These are phyloP conservation scores for Nothocercus nigrocapillus DNA, from an alignment of 2,113 vertebrate species.

Conservation along the genomic window DNA sequence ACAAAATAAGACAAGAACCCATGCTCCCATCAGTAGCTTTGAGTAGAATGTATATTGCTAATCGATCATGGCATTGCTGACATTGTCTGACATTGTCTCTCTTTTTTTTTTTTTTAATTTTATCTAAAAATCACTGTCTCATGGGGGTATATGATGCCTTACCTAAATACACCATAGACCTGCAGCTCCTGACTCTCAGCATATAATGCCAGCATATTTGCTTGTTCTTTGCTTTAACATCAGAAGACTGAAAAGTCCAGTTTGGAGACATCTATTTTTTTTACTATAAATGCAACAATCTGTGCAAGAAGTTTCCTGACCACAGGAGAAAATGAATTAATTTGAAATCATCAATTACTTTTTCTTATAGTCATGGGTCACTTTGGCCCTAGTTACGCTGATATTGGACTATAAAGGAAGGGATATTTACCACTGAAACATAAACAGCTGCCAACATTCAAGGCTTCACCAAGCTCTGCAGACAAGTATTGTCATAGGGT, in stretches of 20 bases:
- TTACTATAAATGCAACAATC: background rate
- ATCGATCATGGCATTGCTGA: background rate
- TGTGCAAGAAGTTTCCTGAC: background rate
- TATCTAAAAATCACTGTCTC: background rate
- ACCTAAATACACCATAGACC: background rate
- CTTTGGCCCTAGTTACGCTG: background rate
- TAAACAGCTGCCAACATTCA: background rate
- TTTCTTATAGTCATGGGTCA: background rate
- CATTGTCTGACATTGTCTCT: background rate
- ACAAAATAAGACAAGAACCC: background rate
- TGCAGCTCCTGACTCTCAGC: background rate
- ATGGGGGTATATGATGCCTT: background rate
- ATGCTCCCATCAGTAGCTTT: background rate
- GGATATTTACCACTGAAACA: background rate
- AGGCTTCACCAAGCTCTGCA: background rate
- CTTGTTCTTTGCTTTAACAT: background rate
- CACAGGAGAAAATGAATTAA: background rate
- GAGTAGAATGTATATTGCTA: background rate
- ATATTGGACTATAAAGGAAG: background rate
- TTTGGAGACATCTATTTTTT: background rate
- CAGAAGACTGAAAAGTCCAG: background rate
- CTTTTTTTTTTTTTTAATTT: background rate
- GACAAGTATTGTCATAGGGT: conserved; percentile 21
- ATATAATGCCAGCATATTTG: background rate
- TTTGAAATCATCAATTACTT: background rate